phyloP scores from a whole-genome alignment of 2,113 vertebrate genomes.

The Phalacrocorax pelagicus region DNA sequence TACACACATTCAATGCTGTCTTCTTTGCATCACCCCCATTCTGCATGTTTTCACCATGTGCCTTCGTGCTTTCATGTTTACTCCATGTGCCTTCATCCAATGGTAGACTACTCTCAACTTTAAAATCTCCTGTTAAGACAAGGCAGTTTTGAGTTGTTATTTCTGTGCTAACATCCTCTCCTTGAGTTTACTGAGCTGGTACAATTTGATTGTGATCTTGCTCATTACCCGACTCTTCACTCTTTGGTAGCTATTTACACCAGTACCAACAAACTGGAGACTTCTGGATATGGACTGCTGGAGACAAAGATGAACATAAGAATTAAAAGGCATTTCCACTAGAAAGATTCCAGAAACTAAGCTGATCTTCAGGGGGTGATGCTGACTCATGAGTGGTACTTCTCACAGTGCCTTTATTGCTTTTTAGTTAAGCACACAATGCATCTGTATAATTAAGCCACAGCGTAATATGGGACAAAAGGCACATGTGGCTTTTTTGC shows the following conservation, averaged over 20 bases:
- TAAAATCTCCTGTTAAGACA: not conserved
- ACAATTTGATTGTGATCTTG: not conserved
- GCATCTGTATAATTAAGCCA: not conserved
- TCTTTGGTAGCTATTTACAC: not conserved
- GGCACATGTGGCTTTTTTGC: not conserved
- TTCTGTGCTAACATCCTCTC: not conserved
- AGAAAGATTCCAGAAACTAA: not conserved
- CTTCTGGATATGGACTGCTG: not conserved
- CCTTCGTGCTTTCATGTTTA: not conserved
- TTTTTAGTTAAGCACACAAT: constrained; percentile 12
- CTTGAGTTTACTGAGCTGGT: not conserved
- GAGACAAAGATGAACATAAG: not conserved
- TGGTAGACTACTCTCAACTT: not conserved
- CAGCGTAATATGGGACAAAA: not conserved
- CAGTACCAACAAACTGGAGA: not conserved
- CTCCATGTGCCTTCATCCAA: not conserved
- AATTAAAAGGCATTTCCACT: not conserved
- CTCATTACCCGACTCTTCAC: not conserved
- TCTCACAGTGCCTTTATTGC: not conserved
- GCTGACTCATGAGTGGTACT: not conserved
- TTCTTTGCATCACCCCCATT: not conserved
- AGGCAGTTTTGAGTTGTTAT: not conserved
- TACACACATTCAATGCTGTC: not conserved
- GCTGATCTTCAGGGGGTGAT: not conserved
- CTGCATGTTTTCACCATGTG: not conserved